Percentiles rank a stretch among this genome's conserved stretches.
These are phyloP conservation scores for Tetraneura akinire DNA, from an alignment of 1,140 invertebrate species.

Conservation along the genomic window DNA sequence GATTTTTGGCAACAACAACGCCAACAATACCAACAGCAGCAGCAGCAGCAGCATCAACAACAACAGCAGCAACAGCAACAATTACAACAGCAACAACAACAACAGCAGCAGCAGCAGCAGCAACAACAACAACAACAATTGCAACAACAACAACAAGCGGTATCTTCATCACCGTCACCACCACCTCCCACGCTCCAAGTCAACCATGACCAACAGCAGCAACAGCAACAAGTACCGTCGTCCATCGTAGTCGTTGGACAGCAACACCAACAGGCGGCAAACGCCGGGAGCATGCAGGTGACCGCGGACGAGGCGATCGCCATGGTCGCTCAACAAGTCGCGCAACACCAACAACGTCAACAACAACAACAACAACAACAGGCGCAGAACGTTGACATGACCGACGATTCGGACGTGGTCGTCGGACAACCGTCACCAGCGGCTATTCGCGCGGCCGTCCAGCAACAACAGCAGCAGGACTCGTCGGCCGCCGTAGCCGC, in stretches of 20 bases:
- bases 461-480: conserved; percentile 30
- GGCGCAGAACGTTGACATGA: conserved; percentile 27
- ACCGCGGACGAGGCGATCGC: conserved; percentile 40
- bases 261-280: conserved; percentile 6
- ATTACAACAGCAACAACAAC: conserved; percentile 54
- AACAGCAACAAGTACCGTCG: conserved; percentile 8
- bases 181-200: conserved; percentile 13
- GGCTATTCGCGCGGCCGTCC: conserved; percentile 1
- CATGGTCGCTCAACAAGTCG: conserved; percentile 45
- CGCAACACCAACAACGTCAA: conserved; percentile 35
- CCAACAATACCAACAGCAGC: conserved; percentile 53
- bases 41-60: conserved; percentile 48
- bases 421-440: conserved; percentile 24
- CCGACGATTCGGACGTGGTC: conserved; percentile 19
- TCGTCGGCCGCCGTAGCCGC: background rate
- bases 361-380: conserved; percentile 44
- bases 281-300: background rate
- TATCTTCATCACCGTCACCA: conserved; percentile 10
- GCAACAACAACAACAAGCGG: background rate
- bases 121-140: conserved; percentile 44
- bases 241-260: background rate
- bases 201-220: conserved; percentile 20
- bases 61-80: conserved; percentile 38
- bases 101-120: conserved; percentile 49
- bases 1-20: conserved; percentile 56